Percentiles rank a stretch among this genome's conserved stretches.
Conservation (phyloP, 2,113 vertebrate genomes). For the Planiliza haematocheilus region DNA sequence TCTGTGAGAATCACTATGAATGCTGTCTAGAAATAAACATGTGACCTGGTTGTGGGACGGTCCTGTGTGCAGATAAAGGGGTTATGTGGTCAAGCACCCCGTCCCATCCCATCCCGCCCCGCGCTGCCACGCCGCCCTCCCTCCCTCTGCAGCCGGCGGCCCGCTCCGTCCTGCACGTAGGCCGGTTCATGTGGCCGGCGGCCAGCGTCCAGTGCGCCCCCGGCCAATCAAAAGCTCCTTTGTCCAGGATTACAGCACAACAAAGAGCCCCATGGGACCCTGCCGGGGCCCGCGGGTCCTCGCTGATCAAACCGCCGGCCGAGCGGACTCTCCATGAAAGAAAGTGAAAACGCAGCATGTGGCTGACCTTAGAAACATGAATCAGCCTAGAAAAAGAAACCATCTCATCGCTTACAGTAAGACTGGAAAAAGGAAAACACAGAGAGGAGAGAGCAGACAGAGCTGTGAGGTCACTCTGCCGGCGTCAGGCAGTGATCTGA, state of each 20-base stretch:
- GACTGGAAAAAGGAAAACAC: not conserved
- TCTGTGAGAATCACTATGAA: too few relatives aligned
- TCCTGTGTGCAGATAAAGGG: not conserved
- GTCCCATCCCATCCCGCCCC: not conserved
- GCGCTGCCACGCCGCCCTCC: too few relatives aligned
- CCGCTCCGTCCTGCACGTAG: slow-evolving; percentile 66
- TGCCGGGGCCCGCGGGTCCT: too few relatives aligned
- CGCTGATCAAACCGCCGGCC: too few relatives aligned
- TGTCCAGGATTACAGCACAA: slow-evolving; percentile 40
- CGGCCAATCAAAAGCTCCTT: slow-evolving; percentile 41
- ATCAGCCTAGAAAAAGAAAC: not conserved
- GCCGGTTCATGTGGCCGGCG: slow-evolving; percentile 39
- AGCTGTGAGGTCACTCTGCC: not conserved
- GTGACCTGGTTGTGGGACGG: slow-evolving; percentile 8
- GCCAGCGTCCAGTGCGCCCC: slow-evolving; percentile 9
- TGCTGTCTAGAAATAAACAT: not conserved
- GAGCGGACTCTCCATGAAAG: too few relatives aligned
- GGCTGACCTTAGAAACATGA: too few relatives aligned
- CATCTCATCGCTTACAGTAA: slow-evolving; percentile 29
- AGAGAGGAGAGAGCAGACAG: not conserved
- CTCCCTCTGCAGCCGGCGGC: not conserved
- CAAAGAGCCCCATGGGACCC: slow-evolving; percentile 59
- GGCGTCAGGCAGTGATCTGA: too few relatives aligned
- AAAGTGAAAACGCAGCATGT: too few relatives aligned
- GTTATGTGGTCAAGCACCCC: too few relatives aligned